Conservation (phyloP, 2,113 vertebrate species). For the Crotalus viridis region DNA sequence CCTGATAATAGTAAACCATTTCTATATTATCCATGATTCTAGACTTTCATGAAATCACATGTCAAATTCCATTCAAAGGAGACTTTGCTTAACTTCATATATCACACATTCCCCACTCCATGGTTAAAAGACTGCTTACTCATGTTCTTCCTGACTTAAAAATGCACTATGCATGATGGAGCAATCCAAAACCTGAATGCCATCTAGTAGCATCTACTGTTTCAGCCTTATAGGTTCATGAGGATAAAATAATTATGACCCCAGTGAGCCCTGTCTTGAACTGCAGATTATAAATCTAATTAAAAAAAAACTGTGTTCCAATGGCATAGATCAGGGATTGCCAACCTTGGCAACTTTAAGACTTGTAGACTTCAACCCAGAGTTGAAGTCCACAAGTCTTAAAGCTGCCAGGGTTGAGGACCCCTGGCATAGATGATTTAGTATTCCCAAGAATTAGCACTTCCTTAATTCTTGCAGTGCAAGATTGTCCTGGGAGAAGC, state of each 20-base stretch:
- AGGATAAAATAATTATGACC: neutral
- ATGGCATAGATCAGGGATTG: neutral
- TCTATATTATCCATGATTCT: neutral
- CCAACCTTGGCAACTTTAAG: no score
- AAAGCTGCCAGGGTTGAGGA: no score
- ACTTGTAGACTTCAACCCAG: no score
- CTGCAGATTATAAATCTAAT: neutral
- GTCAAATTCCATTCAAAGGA: neutral
- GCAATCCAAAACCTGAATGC: neutral
- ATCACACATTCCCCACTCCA: neutral
- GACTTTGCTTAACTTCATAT: neutral
- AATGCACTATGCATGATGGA: neutral
- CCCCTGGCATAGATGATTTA: neutral
- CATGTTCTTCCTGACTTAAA: neutral
- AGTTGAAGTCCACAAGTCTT: no score
- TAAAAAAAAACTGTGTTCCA: neutral
- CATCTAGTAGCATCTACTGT: neutral
- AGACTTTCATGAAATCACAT: neutral
- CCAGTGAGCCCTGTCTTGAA: neutral
- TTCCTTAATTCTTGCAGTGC: neutral
- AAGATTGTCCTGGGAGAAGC: neutral
- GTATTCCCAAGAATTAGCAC: neutral
- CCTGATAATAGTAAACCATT: neutral
- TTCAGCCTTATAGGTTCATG: neutral
- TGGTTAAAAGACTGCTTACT: neutral